Conservation (phyloP, 2,113 vertebrate genomes). For the Dasyurus viverrinus region DNA sequence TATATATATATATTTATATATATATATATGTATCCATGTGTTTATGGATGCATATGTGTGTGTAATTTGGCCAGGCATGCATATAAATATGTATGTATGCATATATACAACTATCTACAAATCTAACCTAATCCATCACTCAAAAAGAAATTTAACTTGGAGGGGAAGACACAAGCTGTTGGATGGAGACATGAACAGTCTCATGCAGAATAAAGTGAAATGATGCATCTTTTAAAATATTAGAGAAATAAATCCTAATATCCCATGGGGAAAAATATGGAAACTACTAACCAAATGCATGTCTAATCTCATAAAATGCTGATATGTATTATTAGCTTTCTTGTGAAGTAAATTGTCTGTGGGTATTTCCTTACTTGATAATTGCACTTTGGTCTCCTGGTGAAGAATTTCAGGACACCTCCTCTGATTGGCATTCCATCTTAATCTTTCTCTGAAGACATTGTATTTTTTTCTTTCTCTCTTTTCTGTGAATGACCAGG, state of each 20-base stretch:
- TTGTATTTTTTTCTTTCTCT: not conserved
- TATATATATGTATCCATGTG: no score
- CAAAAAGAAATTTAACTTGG: not conserved
- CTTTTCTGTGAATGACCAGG: not conserved
- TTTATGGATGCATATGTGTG: no score
- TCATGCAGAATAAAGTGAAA: not conserved
- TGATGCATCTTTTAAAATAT: not conserved
- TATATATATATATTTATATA: no score
- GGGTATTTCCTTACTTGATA: not conserved
- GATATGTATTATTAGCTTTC: not conserved
- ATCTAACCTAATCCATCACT: not conserved
- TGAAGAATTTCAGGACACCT: not conserved
- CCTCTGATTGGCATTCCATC: not conserved
- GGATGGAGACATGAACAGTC: not conserved
- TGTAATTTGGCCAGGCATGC: no score
- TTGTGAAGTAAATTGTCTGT: not conserved
- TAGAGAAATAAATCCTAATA: not conserved
- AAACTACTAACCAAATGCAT: not conserved
- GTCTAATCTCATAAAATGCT: not conserved
- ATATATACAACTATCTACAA: not conserved
- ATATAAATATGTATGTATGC: not conserved
- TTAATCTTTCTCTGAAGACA: not conserved
- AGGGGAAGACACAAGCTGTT: not conserved
- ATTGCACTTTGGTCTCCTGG: not conserved
- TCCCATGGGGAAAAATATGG: not conserved